These are phyloP conservation scores for Drepanosiphum platanoidis DNA, from an alignment of 2,888 invertebrate species.

Conservation along the genomic window DNA sequence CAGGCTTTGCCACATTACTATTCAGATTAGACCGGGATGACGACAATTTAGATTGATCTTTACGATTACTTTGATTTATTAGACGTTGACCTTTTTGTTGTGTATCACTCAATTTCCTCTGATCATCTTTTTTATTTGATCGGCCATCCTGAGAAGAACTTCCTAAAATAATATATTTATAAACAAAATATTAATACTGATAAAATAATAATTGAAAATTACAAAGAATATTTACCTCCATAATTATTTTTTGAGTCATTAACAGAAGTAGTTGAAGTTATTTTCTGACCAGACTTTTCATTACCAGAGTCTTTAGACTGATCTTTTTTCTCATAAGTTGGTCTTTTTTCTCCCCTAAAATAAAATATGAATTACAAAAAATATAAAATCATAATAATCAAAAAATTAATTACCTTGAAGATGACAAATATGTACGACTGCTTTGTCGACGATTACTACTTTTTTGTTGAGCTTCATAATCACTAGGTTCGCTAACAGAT, in stretches of 20 bases:
- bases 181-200: not conserved
- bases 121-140: constrained; percentile 55
- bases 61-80: constrained; percentile 51
- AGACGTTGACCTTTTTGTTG: constrained; percentile 53
- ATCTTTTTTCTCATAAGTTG: constrained; percentile 54
- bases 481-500: constrained; percentile 61
- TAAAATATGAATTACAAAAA: not conserved
- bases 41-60: constrained; percentile 36
- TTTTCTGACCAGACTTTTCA: constrained; percentile 51
- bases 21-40: constrained; percentile 37
- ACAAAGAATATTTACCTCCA: constrained; percentile 41
- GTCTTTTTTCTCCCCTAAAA: constrained; percentile 52
- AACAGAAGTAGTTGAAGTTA: constrained; percentile 16
- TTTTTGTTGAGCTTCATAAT: constrained; percentile 69
- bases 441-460: constrained; percentile 67
- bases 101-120: constrained; percentile 27
- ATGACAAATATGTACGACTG: constrained; percentile 63
- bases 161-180: constrained; percentile 15
- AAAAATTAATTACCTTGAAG: constrained; percentile 66
- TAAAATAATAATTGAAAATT: not conserved
- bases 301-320: constrained; percentile 39
- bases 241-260: constrained; percentile 51
- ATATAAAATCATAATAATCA: not conserved
- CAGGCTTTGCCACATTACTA: constrained; percentile 38
- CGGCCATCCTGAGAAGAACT: constrained; percentile 50